Evolutionary conservation across 2,113 vertebrate genomes (phyloP), one percentile per base, ranked within the genome.

Genomic region (Thunnus maccoyii): DNA sequence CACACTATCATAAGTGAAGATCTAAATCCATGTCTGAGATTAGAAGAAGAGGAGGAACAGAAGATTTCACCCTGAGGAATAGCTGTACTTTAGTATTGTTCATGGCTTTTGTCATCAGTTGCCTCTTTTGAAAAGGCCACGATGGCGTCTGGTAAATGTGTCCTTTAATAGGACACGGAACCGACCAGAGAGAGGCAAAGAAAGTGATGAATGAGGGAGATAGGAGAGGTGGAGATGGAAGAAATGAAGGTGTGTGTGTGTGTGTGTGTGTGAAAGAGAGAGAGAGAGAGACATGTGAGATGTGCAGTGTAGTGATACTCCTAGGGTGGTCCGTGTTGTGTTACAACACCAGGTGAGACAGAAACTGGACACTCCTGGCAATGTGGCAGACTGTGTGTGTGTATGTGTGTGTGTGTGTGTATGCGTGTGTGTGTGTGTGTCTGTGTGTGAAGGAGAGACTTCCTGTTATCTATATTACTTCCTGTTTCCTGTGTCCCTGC

Each of bases 401-500:
- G 67, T 66, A 67, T 82, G 73, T 55, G 52, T 80, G 77, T 51
- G 73, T 80, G 74, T 62, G 78, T 93, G 86, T 72, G 89, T 87
- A 76, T 76, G 82, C 71, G 61, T 85, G 78, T 63, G 69, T 67
- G 51, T 47, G 52, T 63, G 17, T 18, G 13, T 65, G 57, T 22
- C 52, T n/a, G 72, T 11, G 74, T 10, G 68, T 25, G 25, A 48
- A 32, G n/a, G 57, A 58, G 22, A 66, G 61, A 91, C 88, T 92
- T 91, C 82, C 78, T 84, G 73, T 89, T 91, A 55, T 77, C 91
- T 51, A 50, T 76, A 36, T 65, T 77, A 75, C 78, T 88, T 87
- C 76, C 81, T 88, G 78, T 84, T 91, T 90, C 13, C 89, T 93
- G 88, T 89, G 94, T 89, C 94, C 88, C 94, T 93, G 87, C 96